These are phyloP conservation scores for Laspeyria flexula DNA, from an alignment of 2,888 invertebrate species.

Conservation along the genomic window DNA sequence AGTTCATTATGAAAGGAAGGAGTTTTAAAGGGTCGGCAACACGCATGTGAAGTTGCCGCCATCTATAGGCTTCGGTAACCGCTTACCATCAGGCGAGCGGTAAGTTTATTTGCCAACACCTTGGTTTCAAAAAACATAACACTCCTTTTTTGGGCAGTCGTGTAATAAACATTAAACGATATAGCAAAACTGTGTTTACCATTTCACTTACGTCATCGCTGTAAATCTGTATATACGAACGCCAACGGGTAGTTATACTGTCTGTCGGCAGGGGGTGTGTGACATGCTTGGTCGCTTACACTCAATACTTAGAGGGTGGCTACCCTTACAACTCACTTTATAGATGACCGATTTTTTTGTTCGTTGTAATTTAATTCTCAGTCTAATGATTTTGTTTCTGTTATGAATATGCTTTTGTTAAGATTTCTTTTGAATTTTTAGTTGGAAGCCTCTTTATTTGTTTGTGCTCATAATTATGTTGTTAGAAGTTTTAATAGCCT, in stretches of 20 bases:
- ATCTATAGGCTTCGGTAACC: too few species aligned
- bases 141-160: too few species aligned
- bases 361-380: constrained; percentile 22
- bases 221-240: neutral
- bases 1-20: too few species aligned
- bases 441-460: too few species aligned
- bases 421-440: constrained; percentile 10
- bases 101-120: too few species aligned
- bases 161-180: too few species aligned
- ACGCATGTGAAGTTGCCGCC: too few species aligned
- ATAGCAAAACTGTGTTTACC: neutral
- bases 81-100: too few species aligned
- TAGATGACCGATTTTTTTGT: constrained; percentile 39
- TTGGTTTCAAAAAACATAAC: too few species aligned
- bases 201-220: constrained; percentile 1
- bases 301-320: constrained; percentile 33
- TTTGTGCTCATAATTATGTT: too few species aligned
- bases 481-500: too few species aligned
- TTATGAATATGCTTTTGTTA: constrained; percentile 13
- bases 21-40: too few species aligned
- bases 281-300: constrained; percentile 48
- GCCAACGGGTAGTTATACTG: neutral
- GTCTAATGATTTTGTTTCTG: constrained; percentile 21
- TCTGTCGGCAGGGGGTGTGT: constrained; percentile 3
- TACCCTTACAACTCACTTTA: constrained; percentile 23